Conservation (phyloP, 1,140 invertebrate genomes). For the Daktulosphaira vitifoliae region DNA sequence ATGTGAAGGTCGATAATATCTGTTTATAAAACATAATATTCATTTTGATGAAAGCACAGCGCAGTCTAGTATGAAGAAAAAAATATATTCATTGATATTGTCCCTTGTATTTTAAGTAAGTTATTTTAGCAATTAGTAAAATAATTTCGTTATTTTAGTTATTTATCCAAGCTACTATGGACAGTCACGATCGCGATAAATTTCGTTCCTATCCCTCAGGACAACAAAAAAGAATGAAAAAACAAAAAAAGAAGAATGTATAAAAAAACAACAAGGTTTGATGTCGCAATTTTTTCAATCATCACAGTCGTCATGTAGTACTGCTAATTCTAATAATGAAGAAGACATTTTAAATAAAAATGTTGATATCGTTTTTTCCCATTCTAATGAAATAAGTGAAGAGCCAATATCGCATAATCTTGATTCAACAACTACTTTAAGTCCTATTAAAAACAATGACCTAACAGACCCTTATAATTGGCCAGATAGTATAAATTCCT, state of each 20-base stretch:
- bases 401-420: background rate
- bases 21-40: too few species aligned
- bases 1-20: too few species aligned
- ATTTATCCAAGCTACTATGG: background rate
- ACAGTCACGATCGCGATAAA: background rate
- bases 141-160: constrained; percentile 6
- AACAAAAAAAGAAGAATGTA: constrained; percentile 1
- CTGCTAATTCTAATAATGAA: background rate
- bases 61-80: too few species aligned
- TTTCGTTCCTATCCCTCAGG: background rate
- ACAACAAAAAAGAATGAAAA: background rate
- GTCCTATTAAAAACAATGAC: background rate
- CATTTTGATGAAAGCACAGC: too few species aligned
- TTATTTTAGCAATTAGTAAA: constrained; percentile 1
- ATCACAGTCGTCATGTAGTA: background rate
- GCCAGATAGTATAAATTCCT: too few species aligned
- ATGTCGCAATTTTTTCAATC: too few species aligned
- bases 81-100: too few species aligned
- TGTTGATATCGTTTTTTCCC: background rate
- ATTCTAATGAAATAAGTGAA: background rate
- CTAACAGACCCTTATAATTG: too few species aligned
- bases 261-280: constrained; percentile 3
- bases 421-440: background rate
- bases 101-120: too few species aligned
- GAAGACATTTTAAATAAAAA: background rate